These are phyloP conservation scores for Halichoerus grypus DNA, from an alignment of 2,113 vertebrate genomes.

Conservation along the genomic window DNA sequence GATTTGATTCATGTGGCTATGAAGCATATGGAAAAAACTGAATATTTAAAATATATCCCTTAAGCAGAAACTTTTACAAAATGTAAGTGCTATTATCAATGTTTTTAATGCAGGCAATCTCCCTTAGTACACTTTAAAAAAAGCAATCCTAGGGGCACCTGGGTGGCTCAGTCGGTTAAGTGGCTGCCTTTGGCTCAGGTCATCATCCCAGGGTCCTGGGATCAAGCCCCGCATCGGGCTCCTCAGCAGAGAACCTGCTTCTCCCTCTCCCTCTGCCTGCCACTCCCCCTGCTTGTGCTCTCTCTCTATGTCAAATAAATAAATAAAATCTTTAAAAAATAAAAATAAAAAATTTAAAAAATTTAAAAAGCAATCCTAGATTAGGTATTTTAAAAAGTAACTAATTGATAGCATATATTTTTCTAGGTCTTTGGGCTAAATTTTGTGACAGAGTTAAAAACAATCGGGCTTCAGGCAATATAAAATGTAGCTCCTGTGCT, in stretches of 20 bases:
- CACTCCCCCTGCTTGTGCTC: no score
- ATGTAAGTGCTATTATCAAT: neutral
- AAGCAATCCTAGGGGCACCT: no score
- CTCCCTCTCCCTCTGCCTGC: no score
- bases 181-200: no score
- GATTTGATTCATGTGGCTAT: neutral
- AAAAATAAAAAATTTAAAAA: no score
- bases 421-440: conserved; percentile 10
- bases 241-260: no score
- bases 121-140: neutral
- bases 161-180: no score
- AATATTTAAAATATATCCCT: conserved; percentile 26
- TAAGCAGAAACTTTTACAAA: conserved; percentile 18
- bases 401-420: neutral
- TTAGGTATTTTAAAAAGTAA: conserved; percentile 3
- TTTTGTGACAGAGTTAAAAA: conserved; percentile 37
- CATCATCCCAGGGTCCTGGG: no score
- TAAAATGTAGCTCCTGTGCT: neutral
- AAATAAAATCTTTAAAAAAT: no score
- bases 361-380: neutral
- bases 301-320: no score
- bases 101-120: neutral
- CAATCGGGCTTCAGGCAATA: neutral
- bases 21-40: neutral
- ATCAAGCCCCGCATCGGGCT: no score